Percentiles rank a stretch among this genome's conserved stretches.
Evolutionary conservation across 1,140 invertebrate genomes (phyloP).

Genomic region (Drosophila sechellia): DNA sequence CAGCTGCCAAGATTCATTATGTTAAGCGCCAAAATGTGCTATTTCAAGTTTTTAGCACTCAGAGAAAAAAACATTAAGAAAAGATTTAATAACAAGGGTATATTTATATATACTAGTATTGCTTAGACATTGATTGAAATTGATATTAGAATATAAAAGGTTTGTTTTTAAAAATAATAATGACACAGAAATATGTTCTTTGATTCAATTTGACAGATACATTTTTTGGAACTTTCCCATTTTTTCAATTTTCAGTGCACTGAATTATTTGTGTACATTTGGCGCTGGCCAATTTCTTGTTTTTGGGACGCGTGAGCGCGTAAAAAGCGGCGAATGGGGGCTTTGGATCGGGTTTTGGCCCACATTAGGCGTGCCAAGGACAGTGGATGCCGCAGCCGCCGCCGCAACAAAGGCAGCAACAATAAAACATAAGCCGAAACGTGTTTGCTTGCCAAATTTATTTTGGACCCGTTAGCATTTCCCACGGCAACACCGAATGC

Average conservation of each 20-base stretch:
- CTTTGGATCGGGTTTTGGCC: slow-evolving; percentile 44
- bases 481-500: slow-evolving; percentile 48
- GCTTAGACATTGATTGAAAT: too few relatives aligned
- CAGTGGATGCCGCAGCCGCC: slow-evolving; percentile 52
- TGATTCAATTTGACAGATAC: too few relatives aligned
- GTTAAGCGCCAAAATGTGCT: slow-evolving; percentile 59
- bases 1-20: slow-evolving; percentile 66
- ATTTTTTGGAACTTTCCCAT: neutral
- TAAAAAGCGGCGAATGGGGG: slow-evolving; percentile 56
- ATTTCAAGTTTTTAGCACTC: slow-evolving; percentile 8
- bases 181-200: too few relatives aligned
- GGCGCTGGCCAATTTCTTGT: slow-evolving; percentile 58
- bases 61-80: neutral
- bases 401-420: slow-evolving; percentile 51
- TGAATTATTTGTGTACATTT: slow-evolving; percentile 9
- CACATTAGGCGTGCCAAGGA: slow-evolving; percentile 76
- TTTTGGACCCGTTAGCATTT: slow-evolving; percentile 57
- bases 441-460: slow-evolving; percentile 80
- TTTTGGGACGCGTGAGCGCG: slow-evolving; percentile 70
- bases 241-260: slow-evolving; percentile 18
- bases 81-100: neutral
- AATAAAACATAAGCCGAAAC: slow-evolving; percentile 68
- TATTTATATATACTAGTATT: too few relatives aligned
- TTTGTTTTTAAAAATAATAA: too few relatives aligned
- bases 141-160: too few relatives aligned